Conservation (phyloP, 2,797 vertebrate genomes). For the Melopsittacus undulatus region DNA sequence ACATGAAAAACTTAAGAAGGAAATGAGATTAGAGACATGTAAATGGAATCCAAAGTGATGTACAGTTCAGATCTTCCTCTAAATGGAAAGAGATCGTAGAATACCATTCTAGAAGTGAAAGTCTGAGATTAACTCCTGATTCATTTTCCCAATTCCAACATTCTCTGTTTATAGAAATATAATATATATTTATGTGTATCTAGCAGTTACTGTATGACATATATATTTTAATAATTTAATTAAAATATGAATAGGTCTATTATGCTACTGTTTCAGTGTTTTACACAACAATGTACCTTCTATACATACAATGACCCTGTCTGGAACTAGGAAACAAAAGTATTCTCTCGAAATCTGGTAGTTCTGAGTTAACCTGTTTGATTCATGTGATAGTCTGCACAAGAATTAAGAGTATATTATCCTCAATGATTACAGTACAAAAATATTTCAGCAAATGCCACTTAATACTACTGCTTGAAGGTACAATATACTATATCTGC, state of each 20-base stretch:
- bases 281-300: background rate
- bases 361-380: background rate
- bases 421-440: background rate
- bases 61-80: fast-evolving
- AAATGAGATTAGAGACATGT: background rate
- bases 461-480: background rate
- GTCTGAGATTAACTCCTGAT: background rate
- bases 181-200: background rate
- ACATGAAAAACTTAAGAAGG: background rate
- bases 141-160: background rate
- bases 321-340: background rate
- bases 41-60: background rate
- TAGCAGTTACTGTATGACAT: background rate
- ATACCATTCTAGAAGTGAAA: background rate
- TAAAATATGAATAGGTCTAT: background rate
- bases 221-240: background rate
- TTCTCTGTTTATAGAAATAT: background rate
- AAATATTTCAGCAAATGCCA: background rate
- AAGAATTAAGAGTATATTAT: background rate
- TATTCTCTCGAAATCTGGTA: background rate
- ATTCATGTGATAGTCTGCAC: background rate
- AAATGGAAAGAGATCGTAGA: background rate
- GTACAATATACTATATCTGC: background rate
- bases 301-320: background rate
- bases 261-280: background rate